phyloP scores from a whole-genome alignment of 2,113 vertebrate genomes.

The Mobula birostris region DNA sequence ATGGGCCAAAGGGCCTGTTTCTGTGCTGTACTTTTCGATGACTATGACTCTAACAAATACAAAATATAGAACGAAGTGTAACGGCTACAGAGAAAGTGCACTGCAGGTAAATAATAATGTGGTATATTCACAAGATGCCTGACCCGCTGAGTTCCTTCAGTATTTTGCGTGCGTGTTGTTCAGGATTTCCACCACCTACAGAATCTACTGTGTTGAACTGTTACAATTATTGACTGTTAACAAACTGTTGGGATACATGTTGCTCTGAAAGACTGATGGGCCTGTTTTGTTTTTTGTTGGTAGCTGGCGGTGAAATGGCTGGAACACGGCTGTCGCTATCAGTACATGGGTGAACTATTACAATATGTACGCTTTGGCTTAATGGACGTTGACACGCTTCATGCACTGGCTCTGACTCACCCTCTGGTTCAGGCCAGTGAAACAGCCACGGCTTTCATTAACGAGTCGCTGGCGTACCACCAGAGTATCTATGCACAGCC shows the following conservation, averaged over 20 bases:
- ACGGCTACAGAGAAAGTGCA: too few species aligned
- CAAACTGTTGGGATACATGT: too few species aligned
- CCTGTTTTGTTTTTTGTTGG: constrained; percentile 42
- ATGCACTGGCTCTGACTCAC: constrained; percentile 69
- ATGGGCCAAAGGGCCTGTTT: too few species aligned
- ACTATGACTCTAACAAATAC: too few species aligned
- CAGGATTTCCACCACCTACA: too few species aligned
- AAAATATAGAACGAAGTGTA: too few species aligned
- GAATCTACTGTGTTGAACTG: too few species aligned
- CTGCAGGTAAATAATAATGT: too few species aligned
- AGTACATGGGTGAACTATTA: constrained; percentile 83
- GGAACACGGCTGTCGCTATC: constrained; percentile 81
- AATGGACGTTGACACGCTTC: constrained; percentile 81
- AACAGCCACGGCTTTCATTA: constrained; percentile 70
- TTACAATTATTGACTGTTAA: background rate
- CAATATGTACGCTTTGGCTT: constrained; percentile 87
- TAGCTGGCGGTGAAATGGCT: constrained; percentile 88
- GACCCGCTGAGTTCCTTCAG: too few species aligned
- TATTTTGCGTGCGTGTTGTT: too few species aligned
- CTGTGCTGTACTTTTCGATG: too few species aligned
- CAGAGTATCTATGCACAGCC: constrained; percentile 80
- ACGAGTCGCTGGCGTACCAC: constrained; percentile 88
- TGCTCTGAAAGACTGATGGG: constrained; percentile 2
- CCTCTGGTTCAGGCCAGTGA: constrained; percentile 78
- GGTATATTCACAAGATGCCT: too few species aligned